These are phyloP conservation scores for Calameuta idolon DNA, from an alignment of 2,888 invertebrate species.

Conservation along the genomic window DNA sequence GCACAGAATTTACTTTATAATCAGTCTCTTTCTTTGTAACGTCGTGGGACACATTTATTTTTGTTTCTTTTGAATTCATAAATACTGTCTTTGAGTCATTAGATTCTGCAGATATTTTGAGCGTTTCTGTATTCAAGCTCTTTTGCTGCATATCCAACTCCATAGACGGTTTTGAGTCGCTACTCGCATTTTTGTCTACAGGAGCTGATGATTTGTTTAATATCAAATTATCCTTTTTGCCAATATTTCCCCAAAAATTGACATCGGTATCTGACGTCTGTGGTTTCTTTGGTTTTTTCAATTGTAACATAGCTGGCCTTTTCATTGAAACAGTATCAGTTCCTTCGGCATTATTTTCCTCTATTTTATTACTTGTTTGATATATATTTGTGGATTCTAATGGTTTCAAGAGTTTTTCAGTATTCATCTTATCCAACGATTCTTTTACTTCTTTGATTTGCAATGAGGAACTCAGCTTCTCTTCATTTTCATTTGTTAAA, in stretches of 20 bases:
- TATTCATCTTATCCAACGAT: not conserved
- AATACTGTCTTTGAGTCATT: not conserved
- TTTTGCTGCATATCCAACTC: not conserved
- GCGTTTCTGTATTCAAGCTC: not conserved
- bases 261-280: not conserved
- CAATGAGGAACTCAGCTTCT: conserved; percentile 15
- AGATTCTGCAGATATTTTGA: not conserved
- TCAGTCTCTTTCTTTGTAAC: conserved; percentile 32
- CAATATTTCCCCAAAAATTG: not conserved
- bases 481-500: conserved; percentile 19
- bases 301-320: not conserved
- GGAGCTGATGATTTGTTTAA: not conserved
- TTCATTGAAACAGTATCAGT: not conserved
- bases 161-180: not conserved
- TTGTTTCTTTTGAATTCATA: not conserved
- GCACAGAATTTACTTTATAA: conserved; percentile 32
- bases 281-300: not conserved
- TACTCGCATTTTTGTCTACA: not conserved
- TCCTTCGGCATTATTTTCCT: conserved; percentile 14
- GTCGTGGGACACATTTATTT: conserved; percentile 1
- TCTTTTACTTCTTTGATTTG: not conserved
- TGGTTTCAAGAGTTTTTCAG: not conserved
- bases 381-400: conserved; percentile 8
- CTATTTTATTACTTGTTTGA: conserved; percentile 21
- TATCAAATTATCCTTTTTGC: not conserved